Base-by-base conservation (phyloP, 2,113 vertebrate genomes). In the Microtus pennsylvanicus region DNA sequence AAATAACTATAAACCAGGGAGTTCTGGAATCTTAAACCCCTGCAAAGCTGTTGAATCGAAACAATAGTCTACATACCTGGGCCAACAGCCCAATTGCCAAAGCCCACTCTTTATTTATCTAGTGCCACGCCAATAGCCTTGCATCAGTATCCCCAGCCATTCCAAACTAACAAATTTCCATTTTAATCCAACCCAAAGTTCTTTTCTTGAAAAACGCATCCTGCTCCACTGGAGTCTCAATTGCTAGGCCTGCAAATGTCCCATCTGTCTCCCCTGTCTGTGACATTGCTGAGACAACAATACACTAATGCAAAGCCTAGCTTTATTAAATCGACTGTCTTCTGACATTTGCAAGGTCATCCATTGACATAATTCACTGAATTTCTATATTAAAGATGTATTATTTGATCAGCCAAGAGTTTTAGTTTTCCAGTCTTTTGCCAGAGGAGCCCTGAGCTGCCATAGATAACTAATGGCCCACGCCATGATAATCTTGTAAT, bases 311-410 rank as follows among this genome's bases (percentile, higher is more conserved):
- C 5, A 63, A n/a, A 89, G 35, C 69, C 69, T 63, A 28, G 58
- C 50, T 80, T 91, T 21, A 35, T 94, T 70, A 47, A 82, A 82
- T 16, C 77, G 28, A 0, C 28, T 74, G 5, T 33, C n/a, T 69
- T 35, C 58, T 55, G 19, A 58, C 75, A 87, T 55, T 52, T 82
- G 12, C 45, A 92, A 95, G 91, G 70, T 82, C 50, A 47, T 82
- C 24, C 85, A 92, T 45, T 77, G 24, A n/a, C 2, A 50, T 30
- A 77, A 65, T 26, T 86, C 13, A 30, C 9, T 38, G 33, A 45
- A 63, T 63, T 75, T 82, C 77, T 17, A 30, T 47, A 45, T 35
- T 87, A 87, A 93, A 35, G 17, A 38, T 52, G 1, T 16, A 50
- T 10, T 86, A 7, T 24, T 82, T 81, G 45, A 77, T 74, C 38